Base-by-base conservation (phyloP, 2,888 invertebrate genomes). In the Ichneumon xanthorius region DNA sequence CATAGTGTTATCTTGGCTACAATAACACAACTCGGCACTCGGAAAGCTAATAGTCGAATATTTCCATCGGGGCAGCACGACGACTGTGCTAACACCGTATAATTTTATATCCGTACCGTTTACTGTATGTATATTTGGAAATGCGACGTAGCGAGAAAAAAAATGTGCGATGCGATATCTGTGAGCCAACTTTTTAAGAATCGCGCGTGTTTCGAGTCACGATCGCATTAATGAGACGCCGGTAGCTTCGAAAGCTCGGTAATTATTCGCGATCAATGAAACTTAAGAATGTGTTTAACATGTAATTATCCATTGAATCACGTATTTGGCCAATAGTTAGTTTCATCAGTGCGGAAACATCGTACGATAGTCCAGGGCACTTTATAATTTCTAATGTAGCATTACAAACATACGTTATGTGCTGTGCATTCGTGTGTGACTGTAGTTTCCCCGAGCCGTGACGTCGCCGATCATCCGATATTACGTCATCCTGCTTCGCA, bases 391-490 rank as follows among this genome's bases (percentile, higher is more conserved):
- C 40, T 40, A 40, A 40, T 7, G 14, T 40, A 67, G 19, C 7
- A 67, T 7, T 67, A 67, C 40, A 19, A 16, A 71, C 48, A 70
- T 48, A 65, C 30, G 53, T 53, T 19, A 50, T 30, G 30, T 55
- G 45, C 45, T 70, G 71, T 33, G 61, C 71, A 68, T 81, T 61
- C 37, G 30, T n/a, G 48, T 70, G 67, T 19, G 68, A 71, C 22
- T 81, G 58, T 67, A 67, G 37, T 70, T 65, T 72, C 50, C 16
- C 65, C 58, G 81, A 72, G 75, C 76, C 77, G 85, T 89, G 91
- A 89, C 91, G 90, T 86, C 79, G 87, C 77, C 50, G 90, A 92
- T 92, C 92, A 92, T 89, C 90, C 93, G 92, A 92, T 91, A 88
- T 92, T 92, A 89, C 92, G 92, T 92, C 92, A 92, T 85, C 72